Base-by-base conservation (phyloP, 2,797 vertebrate genomes). In the Ctenopoma multispine region DNA sequence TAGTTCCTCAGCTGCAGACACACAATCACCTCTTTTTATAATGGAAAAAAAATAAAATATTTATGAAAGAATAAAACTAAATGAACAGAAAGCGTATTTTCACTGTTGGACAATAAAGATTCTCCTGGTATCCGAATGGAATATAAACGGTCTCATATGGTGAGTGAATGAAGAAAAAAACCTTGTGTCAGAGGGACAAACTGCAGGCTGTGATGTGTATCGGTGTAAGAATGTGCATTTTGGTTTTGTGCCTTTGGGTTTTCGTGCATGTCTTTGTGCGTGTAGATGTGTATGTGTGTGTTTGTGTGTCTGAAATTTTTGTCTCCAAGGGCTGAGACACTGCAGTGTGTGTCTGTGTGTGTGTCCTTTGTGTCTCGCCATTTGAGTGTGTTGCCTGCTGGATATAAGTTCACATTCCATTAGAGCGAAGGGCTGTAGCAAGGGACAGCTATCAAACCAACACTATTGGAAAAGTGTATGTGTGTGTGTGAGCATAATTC, bases 361-460 rank as follows among this genome's bases (percentile, higher is more conserved):
- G 68, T 76, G 76, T 76, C 62, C 68, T 81, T 65, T 86, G 80
- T 81, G 79, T 86, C 69, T 81, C 31, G 61, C 74, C 76, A 74
- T 87, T 55, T 72, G 61, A 87, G 74, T 74, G 67, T 77, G 76
- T 57, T 82, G 87, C 82, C 80, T 86, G 83, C 75, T 91, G 84
- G 78, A 85, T 87, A 83, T 79, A 78, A 86, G 83, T 91, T 89
- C 85, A 89, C 81, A 85, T 91, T 90, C 84, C 87, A 91, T 90
- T 82, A 89, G 82, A 85, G 78, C 53, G 23, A 68, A 81, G 71
- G 84, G 80, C 66, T 78, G 84, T 77, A 63, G 70, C 86, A 84
- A 79, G 78, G 82, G 85, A 90, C 89, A 74, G 65, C 83, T 72
- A 86, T 90, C 87, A 88, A 89, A 83, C 75, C 64, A 18, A 55